Evolutionary conservation across 1,140 invertebrate genomes (phyloP).

Genomic region (Brachystomella parvula): DNA sequence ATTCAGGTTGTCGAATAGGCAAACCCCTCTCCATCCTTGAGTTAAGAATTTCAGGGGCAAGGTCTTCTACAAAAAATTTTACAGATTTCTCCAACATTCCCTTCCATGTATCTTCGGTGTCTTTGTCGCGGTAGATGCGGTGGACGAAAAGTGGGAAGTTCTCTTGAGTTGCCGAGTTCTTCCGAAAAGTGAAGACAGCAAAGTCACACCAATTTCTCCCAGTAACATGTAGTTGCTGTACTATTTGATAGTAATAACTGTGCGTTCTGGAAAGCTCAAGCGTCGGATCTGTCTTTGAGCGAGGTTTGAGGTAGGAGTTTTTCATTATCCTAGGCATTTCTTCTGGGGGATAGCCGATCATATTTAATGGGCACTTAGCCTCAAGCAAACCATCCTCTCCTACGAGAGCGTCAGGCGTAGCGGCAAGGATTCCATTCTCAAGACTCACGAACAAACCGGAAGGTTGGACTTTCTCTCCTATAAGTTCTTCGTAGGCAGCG

Average conservation of each 20-base stretch:
- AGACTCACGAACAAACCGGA: background rate
- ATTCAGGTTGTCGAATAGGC: conserved; percentile 6
- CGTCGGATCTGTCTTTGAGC: background rate
- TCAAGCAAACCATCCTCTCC: background rate
- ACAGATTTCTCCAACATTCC: conserved; percentile 18
- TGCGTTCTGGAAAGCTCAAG: conserved; percentile 17
- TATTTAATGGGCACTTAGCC: background rate
- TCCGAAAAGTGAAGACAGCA: conserved; percentile 29
- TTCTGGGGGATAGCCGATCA: background rate
- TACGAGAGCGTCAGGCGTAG: background rate
- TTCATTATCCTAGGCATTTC: background rate
- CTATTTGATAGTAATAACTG: conserved; percentile 28
- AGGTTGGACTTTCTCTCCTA: background rate
- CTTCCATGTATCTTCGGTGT: conserved; percentile 1
- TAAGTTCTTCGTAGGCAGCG: background rate
- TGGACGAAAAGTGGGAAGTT: background rate
- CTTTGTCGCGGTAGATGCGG: conserved; percentile 9
- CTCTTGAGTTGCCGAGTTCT: background rate
- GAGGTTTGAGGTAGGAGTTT: background rate
- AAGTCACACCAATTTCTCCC: conserved; percentile 39
- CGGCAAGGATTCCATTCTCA: background rate
- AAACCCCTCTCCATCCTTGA: background rate
- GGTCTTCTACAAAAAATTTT: conserved; percentile 18
- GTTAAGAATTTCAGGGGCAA: conserved; percentile 24
- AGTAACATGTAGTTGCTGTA: conserved; percentile 26